Evolutionary conservation across 92 coral and sea anemone species (phyloP), one percentile per base, ranked within the genome.

Genomic region (Zoanthus sansibaricus): DNA sequence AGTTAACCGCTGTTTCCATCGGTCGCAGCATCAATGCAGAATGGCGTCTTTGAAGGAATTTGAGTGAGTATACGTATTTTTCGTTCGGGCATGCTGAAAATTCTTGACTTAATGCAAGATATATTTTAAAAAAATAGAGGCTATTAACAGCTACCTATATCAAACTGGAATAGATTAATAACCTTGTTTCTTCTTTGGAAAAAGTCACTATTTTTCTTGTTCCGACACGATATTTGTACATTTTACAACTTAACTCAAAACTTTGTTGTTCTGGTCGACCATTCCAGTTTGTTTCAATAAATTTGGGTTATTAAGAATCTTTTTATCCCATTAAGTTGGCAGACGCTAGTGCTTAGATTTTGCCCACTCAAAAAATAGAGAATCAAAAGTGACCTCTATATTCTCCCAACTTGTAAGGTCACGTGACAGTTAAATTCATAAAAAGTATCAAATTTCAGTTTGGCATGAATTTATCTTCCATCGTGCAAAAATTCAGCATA

Each of bases 1-100:
- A 25, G 82, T 51, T 7, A 6, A 49, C 82, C 66, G 82, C 82
- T 76, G 82, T 10, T 76, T 76, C 16, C 12, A 16, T 52, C n/a
- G 51, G 54, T 75, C 61, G 64, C 80, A 64, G 80, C 8, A 30
- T 54, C 82, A 32, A 51, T 25, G 25, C 0, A 25, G 25, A 25
- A 25, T 25, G 25, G 25, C 25, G 25, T 25, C 25, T 25, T 25
- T 25, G 25, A 25, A 25, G 25, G 25, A 25, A 25, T 25, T 25
- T 25, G 25, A 25, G 25, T 25, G 25, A 25, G 25, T 25, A 25
- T 25, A 25, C 25, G 25, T 25, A 25, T 25, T 25, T 25, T 25
- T 25, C 25, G 25, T 25, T 25, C 0, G 25, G 25, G 25, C 25
- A 25, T 25, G 25, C 25, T 25, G 25, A 25, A 25, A 25, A 25